Evolutionary conservation across 2,113 vertebrate genomes (phyloP).

Genomic region (Podilymbus podiceps): DNA sequence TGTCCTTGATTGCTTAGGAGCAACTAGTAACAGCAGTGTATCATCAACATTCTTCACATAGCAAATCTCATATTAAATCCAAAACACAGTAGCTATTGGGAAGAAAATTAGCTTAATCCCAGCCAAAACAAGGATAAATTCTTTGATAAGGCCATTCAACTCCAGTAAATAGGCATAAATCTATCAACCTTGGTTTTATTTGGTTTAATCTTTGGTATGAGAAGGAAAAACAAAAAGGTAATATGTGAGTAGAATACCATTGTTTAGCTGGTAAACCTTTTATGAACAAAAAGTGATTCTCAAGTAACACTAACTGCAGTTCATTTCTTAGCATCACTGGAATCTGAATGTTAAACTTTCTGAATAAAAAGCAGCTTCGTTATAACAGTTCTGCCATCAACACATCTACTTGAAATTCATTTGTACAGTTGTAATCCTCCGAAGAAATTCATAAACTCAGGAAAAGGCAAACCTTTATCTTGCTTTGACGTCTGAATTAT

Average conservation of each 20-base stretch:
- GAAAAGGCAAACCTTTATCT: background rate
- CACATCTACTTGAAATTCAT: background rate
- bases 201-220: background rate
- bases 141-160: background rate
- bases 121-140: no score
- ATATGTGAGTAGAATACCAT: background rate
- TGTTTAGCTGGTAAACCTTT: background rate
- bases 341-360: background rate
- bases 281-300: background rate
- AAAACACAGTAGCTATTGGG: no score
- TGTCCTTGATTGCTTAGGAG: no score
- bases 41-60: no score
- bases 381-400: background rate
- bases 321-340: background rate
- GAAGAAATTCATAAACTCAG: background rate
- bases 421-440: background rate
- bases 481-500: background rate
- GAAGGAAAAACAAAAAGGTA: background rate
- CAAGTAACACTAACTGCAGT: background rate
- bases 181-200: background rate
- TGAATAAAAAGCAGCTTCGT: background rate
- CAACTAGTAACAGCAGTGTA: no score
- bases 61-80: no score
- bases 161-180: background rate
- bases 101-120: no score